Percentiles rank a stretch among this genome's conserved stretches.
phyloP scores from a whole-genome alignment of 2,113 vertebrate genomes.

The Hippocampus abdominalis region DNA sequence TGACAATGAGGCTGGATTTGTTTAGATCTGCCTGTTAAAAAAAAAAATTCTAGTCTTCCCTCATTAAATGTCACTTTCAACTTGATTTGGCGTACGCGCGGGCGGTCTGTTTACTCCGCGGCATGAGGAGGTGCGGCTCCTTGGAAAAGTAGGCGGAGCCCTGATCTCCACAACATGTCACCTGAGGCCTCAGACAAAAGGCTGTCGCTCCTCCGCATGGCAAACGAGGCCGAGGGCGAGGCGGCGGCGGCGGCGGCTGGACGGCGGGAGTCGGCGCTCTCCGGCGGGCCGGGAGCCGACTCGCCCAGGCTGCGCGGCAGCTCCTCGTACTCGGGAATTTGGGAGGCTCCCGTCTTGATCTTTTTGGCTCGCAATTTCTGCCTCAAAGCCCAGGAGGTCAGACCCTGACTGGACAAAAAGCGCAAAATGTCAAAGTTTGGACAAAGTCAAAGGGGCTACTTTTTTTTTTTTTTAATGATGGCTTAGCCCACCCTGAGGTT shows the following conservation, averaged over 20 bases:
- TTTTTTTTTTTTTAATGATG: no score
- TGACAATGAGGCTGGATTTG: no score
- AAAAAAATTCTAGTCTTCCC: no score
- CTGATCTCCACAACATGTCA: constrained; percentile 50
- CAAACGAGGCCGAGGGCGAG: constrained; percentile 64
- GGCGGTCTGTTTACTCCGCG: no score
- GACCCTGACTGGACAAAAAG: constrained; percentile 62
- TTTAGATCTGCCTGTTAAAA: no score
- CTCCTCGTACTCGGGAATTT: constrained; percentile 32
- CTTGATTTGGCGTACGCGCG: no score
- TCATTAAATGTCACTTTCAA: no score
- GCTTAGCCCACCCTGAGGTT: constrained; percentile 46
- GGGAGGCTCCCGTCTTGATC: constrained; percentile 47
- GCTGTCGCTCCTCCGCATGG: constrained; percentile 80
- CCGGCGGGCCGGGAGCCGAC: constrained; percentile 14
- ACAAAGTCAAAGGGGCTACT: no score
- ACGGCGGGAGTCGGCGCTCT: constrained; percentile 32
- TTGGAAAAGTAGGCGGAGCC: not conserved
- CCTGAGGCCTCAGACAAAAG: constrained; percentile 84
- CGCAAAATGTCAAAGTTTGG: not conserved
- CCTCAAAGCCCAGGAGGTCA: constrained; percentile 93
- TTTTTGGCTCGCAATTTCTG: constrained; percentile 78
- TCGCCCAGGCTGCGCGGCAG: constrained; percentile 20
- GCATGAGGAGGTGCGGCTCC: not conserved
- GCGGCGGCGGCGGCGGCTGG: constrained; percentile 19